A percentile compares a stretch with the other conserved stretches of the same genome.
Conservation (phyloP, 2,888 invertebrate species). For the Dryococelus australis region DNA sequence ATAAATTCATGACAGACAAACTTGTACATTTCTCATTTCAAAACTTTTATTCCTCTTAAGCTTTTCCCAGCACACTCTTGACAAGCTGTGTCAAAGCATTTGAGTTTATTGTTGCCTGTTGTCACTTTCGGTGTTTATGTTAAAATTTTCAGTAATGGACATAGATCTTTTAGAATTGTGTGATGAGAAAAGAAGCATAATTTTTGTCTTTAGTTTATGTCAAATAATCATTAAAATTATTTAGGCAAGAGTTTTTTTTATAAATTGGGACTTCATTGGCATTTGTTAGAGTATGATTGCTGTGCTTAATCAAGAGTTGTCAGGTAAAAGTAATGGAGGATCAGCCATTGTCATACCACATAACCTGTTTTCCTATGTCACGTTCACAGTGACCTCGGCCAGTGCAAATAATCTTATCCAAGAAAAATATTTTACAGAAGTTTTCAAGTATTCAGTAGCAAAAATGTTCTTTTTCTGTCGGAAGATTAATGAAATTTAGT, state of each 20-base stretch:
- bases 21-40: conserved; percentile 32
- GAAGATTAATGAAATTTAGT: background rate
- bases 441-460: background rate
- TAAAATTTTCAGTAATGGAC: no score
- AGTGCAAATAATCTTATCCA: background rate
- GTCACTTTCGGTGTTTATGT: no score
- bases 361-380: background rate
- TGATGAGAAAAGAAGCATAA: no score
- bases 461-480: background rate
- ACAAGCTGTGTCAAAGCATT: background rate
- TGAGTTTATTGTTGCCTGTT: no score
- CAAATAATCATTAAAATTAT: no score
- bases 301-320: background rate
- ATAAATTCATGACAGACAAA: conserved; percentile 40
- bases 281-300: background rate
- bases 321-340: background rate
- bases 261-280: no score
- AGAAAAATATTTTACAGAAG: no score
- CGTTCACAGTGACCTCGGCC: background rate
- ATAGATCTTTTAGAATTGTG: no score
- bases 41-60: background rate
- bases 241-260: no score
- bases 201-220: no score
- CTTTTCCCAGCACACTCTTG: background rate
- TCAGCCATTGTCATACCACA: background rate